Conservation (phyloP, 2,113 vertebrate species). For the Galeopterus variegatus region DNA sequence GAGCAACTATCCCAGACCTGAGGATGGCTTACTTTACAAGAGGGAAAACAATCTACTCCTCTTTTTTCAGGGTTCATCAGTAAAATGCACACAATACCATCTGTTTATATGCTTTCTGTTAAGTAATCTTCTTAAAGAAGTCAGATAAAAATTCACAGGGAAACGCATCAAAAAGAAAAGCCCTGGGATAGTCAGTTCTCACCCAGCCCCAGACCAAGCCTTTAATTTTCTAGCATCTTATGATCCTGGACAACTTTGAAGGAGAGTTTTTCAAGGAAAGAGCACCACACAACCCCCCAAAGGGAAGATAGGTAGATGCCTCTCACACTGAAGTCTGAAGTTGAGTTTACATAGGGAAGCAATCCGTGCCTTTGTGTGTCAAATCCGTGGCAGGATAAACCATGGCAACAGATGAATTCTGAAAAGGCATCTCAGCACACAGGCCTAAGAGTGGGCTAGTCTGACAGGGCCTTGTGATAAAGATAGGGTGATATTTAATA, state of each 20-base stretch:
- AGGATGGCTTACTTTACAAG: not conserved
- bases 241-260: not conserved
- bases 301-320: not conserved
- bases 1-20: not conserved
- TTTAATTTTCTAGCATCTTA: slow-evolving; percentile 23
- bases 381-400: slow-evolving; percentile 7
- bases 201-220: not conserved
- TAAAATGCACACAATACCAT: not conserved
- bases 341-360: not conserved
- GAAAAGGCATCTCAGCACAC: not conserved
- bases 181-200: not conserved
- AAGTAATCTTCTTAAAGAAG: not conserved
- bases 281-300: not conserved
- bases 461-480: not conserved
- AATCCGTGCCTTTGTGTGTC: not conserved
- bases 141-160: not conserved
- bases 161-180: not conserved
- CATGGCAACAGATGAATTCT: not conserved
- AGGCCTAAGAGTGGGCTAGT: not conserved
- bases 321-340: not conserved
- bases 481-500: not conserved
- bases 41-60: not conserved
- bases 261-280: slow-evolving; percentile 3
- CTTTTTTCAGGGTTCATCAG: not conserved
- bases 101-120: not conserved